phyloP scores from a whole-genome alignment of 2,888 invertebrate genomes.

The Chrysopilus asiliformis region DNA sequence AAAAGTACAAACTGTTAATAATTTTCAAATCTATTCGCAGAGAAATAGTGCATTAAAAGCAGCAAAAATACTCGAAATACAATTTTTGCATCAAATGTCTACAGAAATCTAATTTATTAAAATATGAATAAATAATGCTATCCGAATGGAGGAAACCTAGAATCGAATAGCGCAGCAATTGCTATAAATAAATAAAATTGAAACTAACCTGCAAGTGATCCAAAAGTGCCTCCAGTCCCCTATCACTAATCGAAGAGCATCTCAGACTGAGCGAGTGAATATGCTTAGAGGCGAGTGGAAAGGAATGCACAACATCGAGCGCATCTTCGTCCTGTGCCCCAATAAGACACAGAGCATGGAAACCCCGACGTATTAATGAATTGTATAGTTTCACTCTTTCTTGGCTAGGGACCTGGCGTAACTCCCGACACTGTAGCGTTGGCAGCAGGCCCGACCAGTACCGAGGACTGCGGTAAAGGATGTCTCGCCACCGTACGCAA shows the following conservation, averaged over 20 bases:
- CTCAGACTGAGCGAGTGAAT: constrained; percentile 73
- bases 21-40: too few species aligned
- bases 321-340: constrained; percentile 85
- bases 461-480: constrained; percentile 72
- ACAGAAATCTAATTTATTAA: too few species aligned
- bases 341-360: constrained; percentile 69
- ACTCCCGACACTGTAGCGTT: constrained; percentile 72
- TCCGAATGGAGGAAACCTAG: too few species aligned
- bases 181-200: too few species aligned
- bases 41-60: too few species aligned
- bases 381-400: constrained; percentile 56
- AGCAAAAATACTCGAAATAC: too few species aligned
- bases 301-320: constrained; percentile 72
- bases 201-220: constrained; percentile 69
- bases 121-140: too few species aligned
- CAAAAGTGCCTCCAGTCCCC: constrained; percentile 74
- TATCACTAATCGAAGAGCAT: constrained; percentile 82
- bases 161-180: too few species aligned
- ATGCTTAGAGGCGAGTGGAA: constrained; percentile 68
- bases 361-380: constrained; percentile 70
- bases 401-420: constrained; percentile 46
- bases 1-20: too few species aligned
- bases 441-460: constrained; percentile 81
- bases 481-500: constrained; percentile 77
- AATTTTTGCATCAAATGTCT: too few species aligned